These are phyloP conservation scores for Oreocharis arfaki DNA, from an alignment of 2,113 vertebrate species.

Conservation along the genomic window DNA sequence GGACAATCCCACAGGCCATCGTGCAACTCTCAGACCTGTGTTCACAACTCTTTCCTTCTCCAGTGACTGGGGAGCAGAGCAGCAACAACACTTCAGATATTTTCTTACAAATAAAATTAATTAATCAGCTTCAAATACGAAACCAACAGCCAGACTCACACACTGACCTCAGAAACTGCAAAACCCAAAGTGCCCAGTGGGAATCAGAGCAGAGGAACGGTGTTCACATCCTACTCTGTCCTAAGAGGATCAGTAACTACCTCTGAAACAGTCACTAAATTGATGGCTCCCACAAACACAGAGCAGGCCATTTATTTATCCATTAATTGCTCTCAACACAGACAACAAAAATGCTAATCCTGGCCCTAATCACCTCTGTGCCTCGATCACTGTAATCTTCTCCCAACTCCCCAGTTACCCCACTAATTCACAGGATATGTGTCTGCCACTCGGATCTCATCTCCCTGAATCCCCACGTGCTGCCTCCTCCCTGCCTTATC, in stretches of 20 bases:
- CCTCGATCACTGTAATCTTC: not conserved
- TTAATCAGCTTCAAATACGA: not conserved
- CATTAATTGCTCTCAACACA: not conserved
- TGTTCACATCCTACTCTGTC: fast-evolving
- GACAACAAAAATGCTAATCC: not conserved
- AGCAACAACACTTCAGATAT: not conserved
- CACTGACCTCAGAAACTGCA: not conserved
- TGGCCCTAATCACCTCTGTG: not conserved
- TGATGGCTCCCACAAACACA: not conserved
- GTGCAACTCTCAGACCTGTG: not conserved
- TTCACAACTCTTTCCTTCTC: not conserved
- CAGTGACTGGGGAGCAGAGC: not conserved
- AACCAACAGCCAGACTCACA: not conserved
- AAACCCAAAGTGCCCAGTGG: not conserved
- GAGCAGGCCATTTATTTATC: not conserved
- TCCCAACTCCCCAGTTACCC: not conserved
- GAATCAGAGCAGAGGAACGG: not conserved
- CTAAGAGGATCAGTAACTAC: not conserved
- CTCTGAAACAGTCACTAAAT: not conserved
- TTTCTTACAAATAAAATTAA: not conserved
- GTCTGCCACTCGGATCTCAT: not conserved
- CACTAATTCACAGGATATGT: not conserved
- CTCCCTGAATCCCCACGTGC: not conserved
- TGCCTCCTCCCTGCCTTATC: not conserved
- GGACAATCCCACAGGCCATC: not conserved